Evolutionary conservation across 1,140 invertebrate genomes (phyloP), one percentile per base, ranked within the genome.

Genomic region (Cydia amplana): DNA sequence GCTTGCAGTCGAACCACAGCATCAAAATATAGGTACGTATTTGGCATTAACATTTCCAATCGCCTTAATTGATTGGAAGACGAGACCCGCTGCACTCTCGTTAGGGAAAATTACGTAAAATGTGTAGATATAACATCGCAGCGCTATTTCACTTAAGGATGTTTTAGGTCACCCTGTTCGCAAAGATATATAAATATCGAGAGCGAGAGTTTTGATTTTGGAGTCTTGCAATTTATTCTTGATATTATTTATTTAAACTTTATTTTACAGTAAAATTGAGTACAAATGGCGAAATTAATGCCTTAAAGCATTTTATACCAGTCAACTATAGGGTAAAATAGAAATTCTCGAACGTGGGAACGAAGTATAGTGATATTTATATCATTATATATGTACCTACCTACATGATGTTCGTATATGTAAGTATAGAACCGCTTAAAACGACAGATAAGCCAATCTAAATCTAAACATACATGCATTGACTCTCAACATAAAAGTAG

Each of bases 21-120:
- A 60, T 23, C 55, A 23, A 60, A 60, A 60, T 60, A 60, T 60
- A 60, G 20, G 55, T 60, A 60, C 55, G 55, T 60, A 60, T 60
- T 60, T 60, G 55, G 55, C n/a, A 70, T 70, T 70, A 70, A 70
- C 65, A 70, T 70, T 70, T 43, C 65, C 65, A 36, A 70, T 70
- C 65, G 32, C 65, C 28, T 40, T 70, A 36, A 70, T 70, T 70
- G 65, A 70, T 70, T 70, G 28, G 28, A 70, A 70, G 25, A 70
- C 65, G 65, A 43, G 28, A 36, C 65, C 4, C 32, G 64, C n/a
- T 70, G 36, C 36, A 70, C 36, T 70, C 32, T 36, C 65, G 32
- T 70, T 70, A 60, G 55, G 55, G 55, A 60, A 60, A 60, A 60
- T 60, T 60, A 60, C 55, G 55, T 60, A 60, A 60, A 60, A 60